Evolutionary conservation across 2,888 invertebrate species (phyloP).

Genomic region (Willowsia nigromaculata): DNA sequence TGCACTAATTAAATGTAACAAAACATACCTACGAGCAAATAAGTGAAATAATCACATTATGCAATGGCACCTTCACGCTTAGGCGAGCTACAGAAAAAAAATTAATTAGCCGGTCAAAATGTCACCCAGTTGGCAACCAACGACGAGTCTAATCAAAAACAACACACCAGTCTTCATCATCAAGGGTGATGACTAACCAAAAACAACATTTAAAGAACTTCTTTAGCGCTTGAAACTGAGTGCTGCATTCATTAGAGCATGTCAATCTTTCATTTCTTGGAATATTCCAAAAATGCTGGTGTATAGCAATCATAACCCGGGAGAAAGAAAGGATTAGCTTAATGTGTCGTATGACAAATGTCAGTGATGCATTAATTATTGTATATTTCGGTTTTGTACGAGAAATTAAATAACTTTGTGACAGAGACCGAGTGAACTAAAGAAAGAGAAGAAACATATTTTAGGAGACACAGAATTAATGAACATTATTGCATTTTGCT

Average conservation of each 20-base stretch:
- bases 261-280: conserved; percentile 34
- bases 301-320: neutral
- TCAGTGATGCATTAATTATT: neutral
- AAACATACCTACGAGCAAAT: neutral
- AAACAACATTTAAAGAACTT: neutral
- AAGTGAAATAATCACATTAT: neutral
- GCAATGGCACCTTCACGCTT: neutral
- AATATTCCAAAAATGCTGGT: neutral
- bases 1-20: neutral
- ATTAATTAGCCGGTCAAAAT: conserved; percentile 30
- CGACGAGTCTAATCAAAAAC: neutral
- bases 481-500: too few species aligned
- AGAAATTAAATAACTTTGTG: too few species aligned
- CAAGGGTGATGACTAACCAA: neutral
- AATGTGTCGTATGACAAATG: too few species aligned
- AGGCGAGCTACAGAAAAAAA: neutral
- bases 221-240: neutral
- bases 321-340: too few species aligned
- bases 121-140: conserved; percentile 50
- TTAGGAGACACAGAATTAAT: too few species aligned
- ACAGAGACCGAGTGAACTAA: too few species aligned
- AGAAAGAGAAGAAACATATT: too few species aligned
- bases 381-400: too few species aligned
- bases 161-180: neutral
- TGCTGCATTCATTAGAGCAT: conserved; percentile 41